Evolutionary conservation across 1,140 invertebrate species (phyloP), one percentile per base, ranked within the genome.

Genomic region (Glossosoma conforme): DNA sequence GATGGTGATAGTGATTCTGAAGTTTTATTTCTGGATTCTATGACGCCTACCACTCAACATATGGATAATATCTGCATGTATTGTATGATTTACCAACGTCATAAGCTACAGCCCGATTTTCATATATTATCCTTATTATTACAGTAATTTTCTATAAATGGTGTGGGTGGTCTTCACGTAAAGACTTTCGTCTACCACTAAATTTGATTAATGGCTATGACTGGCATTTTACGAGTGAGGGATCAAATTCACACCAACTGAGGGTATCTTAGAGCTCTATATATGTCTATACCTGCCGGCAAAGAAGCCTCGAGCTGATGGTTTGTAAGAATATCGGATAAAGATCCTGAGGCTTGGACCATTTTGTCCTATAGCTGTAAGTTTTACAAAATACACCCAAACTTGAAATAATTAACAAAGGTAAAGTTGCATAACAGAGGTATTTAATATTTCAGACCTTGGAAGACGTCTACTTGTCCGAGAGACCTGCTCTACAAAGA

Each of bases 401-500:
- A 8, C n/a, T 28, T 28, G n/a, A 8, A 8, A 8, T 28, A 8
- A 8, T n/a, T 28, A 8, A 8, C 24, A 8, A 8, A 6, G n/a
- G n/a, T 28, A n/a, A n/a, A 28, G n/a, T 28, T 28, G 6, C 6
- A 28, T 28, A 28, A 28, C n/a, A 8, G n/a, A 28, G 6, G n/a
- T 28, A 28, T 28, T 28, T 28, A 8, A 28, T 28, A 44, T 68
- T 74, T 10, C 64, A 94, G 91, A 94, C 94, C 58, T 77, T 96
- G 66, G 95, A 98, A 83, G 95, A 98, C 77, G 89, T 94, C 61
- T 85, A 97, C 76, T 80, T 97, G 64, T 82, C 84, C 65, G 79
- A 89, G 62, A 79, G 91, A 66, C 92, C 91, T 60, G 86, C 91
- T 62, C 78, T 97, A 56, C 88, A 93, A 79, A 86, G 91, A 65